These are phyloP conservation scores for Elymnias hypermnestra DNA, from an alignment of 1,140 invertebrate genomes.

Conservation along the genomic window DNA sequence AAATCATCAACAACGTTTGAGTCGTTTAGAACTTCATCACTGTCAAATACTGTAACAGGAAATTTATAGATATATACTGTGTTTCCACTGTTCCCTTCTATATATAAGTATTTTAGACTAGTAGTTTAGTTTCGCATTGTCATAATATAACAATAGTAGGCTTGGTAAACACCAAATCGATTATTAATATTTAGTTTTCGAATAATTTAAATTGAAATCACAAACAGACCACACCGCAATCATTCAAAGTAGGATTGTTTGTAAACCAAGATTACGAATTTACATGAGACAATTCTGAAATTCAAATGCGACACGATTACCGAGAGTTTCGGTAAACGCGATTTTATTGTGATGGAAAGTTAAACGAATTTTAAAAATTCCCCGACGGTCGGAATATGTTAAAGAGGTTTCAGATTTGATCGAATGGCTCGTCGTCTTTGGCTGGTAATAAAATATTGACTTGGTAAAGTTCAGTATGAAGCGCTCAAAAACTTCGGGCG, in stretches of 20 bases:
- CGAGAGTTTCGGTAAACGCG: conserved; percentile 21
- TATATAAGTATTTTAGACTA: too few relatives aligned
- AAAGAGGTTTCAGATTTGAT: conserved; percentile 22
- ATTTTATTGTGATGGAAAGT: conserved; percentile 27
- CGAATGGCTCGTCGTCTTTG: conserved; percentile 18
- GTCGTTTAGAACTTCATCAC: too few relatives aligned
- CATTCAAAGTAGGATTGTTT: too few relatives aligned
- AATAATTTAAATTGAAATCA: conserved; percentile 10
- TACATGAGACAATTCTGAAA: conserved; percentile 25
- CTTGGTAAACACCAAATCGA: too few relatives aligned
- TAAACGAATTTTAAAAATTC: conserved; percentile 28
- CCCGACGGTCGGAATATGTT: conserved; percentile 10
- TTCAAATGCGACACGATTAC: conserved; percentile 25
- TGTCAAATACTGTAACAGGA: too few relatives aligned
- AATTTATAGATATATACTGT: too few relatives aligned
- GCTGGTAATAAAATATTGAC: conserved; percentile 32
- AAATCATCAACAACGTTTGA: too few relatives aligned
- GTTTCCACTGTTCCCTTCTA: too few relatives aligned
- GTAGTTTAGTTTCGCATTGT: too few relatives aligned
- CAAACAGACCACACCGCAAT: conserved; percentile 2
- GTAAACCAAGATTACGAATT: conserved; percentile 22
- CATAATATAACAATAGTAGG: too few relatives aligned
- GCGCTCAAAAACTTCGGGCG: conserved; percentile 31
- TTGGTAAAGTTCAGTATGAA: conserved; percentile 22
- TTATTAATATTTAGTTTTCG: too few relatives aligned